Conservation (phyloP, 1,140 invertebrate genomes). For the Drosophila pectinifera region DNA sequence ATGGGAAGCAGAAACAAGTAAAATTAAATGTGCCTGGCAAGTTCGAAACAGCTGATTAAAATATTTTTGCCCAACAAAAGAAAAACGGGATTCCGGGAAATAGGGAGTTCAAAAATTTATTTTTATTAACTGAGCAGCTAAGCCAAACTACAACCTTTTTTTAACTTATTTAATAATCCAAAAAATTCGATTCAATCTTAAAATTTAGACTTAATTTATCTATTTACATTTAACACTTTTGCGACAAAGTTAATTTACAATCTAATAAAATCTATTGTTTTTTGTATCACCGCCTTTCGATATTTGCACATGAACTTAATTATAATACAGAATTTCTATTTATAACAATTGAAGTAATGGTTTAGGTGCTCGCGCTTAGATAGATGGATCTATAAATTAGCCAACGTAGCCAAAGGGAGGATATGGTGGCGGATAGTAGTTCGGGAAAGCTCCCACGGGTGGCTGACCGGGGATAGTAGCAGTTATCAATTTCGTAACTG, state of each 20-base stretch:
- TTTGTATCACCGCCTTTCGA: conserved; percentile 49
- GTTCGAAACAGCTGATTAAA: background rate
- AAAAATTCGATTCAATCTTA: conserved; percentile 37
- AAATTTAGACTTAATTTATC: conserved; percentile 30
- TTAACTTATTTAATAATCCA: conserved; percentile 25
- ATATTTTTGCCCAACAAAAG: background rate
- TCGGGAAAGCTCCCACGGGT: conserved; percentile 89
- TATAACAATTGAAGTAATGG: conserved; percentile 33
- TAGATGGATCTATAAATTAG: conserved; percentile 83
- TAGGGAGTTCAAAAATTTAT: conserved; percentile 27
- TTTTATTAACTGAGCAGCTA: conserved; percentile 46
- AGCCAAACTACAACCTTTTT: conserved; percentile 36
- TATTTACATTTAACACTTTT: conserved; percentile 48
- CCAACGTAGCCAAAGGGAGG: conserved; percentile 91
- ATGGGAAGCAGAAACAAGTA: background rate
- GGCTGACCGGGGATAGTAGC: conserved; percentile 91
- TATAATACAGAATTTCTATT: conserved; percentile 41
- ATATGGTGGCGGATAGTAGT: conserved; percentile 85
- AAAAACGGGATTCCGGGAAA: background rate
- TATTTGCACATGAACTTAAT: conserved; percentile 51
- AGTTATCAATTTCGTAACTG: conserved; percentile 92
- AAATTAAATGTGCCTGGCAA: background rate
- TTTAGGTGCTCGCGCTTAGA: conserved; percentile 14
- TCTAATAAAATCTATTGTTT: conserved; percentile 47
- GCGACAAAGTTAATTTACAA: conserved; percentile 37